phyloP scores from a whole-genome alignment of 2,888 invertebrate genomes.

The Actias luna region DNA sequence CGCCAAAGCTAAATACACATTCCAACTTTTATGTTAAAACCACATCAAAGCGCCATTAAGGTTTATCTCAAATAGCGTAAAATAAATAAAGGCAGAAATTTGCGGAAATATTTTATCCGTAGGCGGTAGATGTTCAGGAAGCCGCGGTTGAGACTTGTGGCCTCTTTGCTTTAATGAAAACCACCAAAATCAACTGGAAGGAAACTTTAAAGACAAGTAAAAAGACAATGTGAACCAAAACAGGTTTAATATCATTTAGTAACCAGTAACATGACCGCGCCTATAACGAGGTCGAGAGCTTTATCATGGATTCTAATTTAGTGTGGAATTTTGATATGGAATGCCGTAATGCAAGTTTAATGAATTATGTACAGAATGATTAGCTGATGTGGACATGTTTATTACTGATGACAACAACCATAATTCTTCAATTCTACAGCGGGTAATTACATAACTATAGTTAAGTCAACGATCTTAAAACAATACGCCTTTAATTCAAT shows the following conservation, averaged over 20 bases:
- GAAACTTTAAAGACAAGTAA: conserved; percentile 63
- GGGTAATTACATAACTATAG: conserved; percentile 14
- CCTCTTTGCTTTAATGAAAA: conserved; percentile 75
- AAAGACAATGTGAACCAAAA: conserved; percentile 54
- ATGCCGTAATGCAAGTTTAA: conserved; percentile 10
- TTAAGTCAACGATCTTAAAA: conserved; percentile 49
- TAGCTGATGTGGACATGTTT: neutral
- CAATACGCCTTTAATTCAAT: conserved; percentile 65
- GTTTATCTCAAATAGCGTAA: conserved; percentile 74
- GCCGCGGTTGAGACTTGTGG: conserved; percentile 61
- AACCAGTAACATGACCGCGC: conserved; percentile 20
- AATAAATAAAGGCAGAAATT: conserved; percentile 77
- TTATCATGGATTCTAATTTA: conserved; percentile 11
- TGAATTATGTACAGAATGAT: neutral
- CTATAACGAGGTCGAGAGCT: conserved; percentile 18
- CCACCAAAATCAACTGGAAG: conserved; percentile 56
- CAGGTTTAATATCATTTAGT: conserved; percentile 42
- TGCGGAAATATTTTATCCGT: conserved; percentile 73
- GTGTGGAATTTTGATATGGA: conserved; percentile 3
- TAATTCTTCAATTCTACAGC: neutral
- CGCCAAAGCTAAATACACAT: conserved; percentile 68
- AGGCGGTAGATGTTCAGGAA: conserved; percentile 53
- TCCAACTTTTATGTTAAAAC: conserved; percentile 48
- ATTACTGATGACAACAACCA: conserved; percentile 1
- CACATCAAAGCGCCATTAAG: conserved; percentile 79